phyloP scores from a whole-genome alignment of 2,113 vertebrate species.

The Myrmophylax atrothorax region DNA sequence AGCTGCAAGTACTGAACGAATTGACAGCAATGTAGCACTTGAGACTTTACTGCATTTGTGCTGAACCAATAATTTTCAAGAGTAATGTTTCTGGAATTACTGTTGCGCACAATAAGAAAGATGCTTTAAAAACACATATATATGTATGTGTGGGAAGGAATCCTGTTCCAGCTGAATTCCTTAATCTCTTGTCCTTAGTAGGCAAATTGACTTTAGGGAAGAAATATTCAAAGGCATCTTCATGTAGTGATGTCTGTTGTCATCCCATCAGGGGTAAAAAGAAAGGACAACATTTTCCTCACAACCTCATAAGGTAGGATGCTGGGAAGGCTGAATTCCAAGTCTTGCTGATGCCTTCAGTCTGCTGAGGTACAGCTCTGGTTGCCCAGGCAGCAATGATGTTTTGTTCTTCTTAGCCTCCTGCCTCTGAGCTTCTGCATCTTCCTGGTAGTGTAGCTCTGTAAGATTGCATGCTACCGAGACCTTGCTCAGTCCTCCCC shows the following conservation, averaged over 20 bases:
- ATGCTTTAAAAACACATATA: neutral
- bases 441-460: neutral
- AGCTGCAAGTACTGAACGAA: neutral
- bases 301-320: neutral
- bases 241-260: neutral
- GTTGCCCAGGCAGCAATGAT: neutral
- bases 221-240: neutral
- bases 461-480: neutral
- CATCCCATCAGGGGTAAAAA: neutral
- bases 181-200: neutral
- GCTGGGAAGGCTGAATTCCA: neutral
- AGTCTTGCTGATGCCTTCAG: neutral
- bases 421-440: neutral
- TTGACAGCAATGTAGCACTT: neutral
- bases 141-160: neutral
- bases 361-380: neutral
- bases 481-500: neutral
- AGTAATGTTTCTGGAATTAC: neutral
- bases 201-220: neutral
- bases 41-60: neutral
- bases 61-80: neutral
- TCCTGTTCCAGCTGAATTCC: neutral
- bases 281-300: neutral
- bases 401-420: neutral
- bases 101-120: neutral